phyloP scores from a whole-genome alignment of 2,797 vertebrate genomes.

The Columba guinea region DNA sequence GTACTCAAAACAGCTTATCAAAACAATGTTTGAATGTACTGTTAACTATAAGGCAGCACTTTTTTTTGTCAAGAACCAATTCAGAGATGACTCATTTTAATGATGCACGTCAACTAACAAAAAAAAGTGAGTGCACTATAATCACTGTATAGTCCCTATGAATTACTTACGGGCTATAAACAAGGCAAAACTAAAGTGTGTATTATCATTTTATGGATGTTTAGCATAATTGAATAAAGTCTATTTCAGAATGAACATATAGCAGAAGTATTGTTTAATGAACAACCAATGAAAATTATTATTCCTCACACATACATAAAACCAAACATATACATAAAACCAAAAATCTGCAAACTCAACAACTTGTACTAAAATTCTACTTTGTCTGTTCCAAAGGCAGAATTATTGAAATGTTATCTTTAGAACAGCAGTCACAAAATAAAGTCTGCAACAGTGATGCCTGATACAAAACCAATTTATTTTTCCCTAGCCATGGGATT shows the following conservation, averaged over 20 bases:
- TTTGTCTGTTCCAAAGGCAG: background rate
- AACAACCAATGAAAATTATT: background rate
- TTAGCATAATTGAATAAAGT: background rate
- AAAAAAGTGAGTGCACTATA: background rate
- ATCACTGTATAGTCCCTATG: background rate
- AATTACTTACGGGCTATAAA: background rate
- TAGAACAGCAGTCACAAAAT: constrained; percentile 32
- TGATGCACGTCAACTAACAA: background rate
- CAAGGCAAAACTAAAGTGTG: background rate
- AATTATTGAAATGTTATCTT: constrained; percentile 18
- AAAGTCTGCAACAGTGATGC: constrained; percentile 10
- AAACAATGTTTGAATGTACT: background rate
- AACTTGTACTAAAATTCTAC: background rate
- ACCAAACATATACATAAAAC: background rate
- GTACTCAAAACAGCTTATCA: background rate
- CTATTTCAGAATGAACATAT: background rate
- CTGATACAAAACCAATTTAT: constrained; percentile 12
- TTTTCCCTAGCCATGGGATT: background rate
- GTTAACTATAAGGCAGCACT: background rate
- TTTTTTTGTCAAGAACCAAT: background rate
- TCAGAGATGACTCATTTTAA: background rate
- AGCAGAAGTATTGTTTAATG: background rate
- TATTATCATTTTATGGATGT: background rate
- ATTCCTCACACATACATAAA: background rate
- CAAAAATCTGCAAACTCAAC: background rate